Base-by-base conservation (phyloP, 2,888 invertebrate genomes). In the Pyrochroa serraticornis region DNA sequence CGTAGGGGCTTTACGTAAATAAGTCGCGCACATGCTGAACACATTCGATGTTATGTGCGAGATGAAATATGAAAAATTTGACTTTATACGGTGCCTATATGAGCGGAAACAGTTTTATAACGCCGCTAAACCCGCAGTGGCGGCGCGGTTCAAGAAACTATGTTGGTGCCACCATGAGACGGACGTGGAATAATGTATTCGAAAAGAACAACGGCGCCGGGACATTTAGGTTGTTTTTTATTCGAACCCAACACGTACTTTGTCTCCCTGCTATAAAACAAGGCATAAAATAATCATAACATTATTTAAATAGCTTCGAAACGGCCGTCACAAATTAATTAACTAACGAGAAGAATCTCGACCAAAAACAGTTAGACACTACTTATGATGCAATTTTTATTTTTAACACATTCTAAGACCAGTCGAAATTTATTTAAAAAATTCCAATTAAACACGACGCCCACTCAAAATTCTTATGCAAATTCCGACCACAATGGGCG, bases 1-100 rank as follows among this genome's bases (percentile, higher is more conserved):
- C n/a, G n/a, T 35, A 37, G 7, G 38, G 22, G 32, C 44, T 51
- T 37, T 51, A 52, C 45, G 53, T 55, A 55, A 55, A 55, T 48
- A 55, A 48, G 41, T 38, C 47, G 43, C 47, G 43, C 60, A 60
- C 51, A 60, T 60, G 60, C 51, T 60, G 36, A 51, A 42, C 60
- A 60, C 60, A 60, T 60, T 60, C 54, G 22, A 48, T 37, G 12
- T 9, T n/a, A 35, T 22, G 22, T 33, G 55, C 35, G 43, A 42
- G 50, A 56, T 43, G 46, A 52, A 58, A 58, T 58, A 58, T 58
- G 53, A 53, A 58, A 58, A 58, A 52, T 58, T 58, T 47, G 33
- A 58, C 47, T 58, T 49, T 42, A 56, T 36, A 45, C 45, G 44
- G 36, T 41, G 57, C 42, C 45, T 38, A 44, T 32, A 50, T 43